Evolutionary conservation across 2,888 invertebrate species (phyloP), one percentile per base, ranked within the genome.

Genomic region (Monoplex corrugatus): DNA sequence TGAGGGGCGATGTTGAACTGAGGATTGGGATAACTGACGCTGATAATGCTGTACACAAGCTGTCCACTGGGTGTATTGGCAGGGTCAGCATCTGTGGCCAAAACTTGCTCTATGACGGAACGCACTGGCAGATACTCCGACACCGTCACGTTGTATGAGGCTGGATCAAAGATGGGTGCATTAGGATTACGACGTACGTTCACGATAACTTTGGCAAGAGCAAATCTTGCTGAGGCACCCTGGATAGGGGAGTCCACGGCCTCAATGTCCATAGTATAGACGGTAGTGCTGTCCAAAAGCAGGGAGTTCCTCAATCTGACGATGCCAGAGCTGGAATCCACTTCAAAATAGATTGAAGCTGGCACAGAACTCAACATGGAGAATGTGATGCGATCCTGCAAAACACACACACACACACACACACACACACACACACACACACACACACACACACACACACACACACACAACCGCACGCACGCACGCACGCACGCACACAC

Each of bases 161-260:
- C 87, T 28, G 63, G 86, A 0, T 89, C 86, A 89, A 95, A 95
- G 23, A 89, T 87, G 1, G 95, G 95, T 10, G 92, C 91, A 88
- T 94, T 93, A 44, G 94, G 94, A 88, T 95, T 95, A 38, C 95
- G 92, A 8, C 90, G 86, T 2, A 95, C 94, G 43, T 90, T 92
- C 32, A 95, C 92, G 10, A 91, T 91, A 1, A 95, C 94, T 16
- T 87, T 75, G 19, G 93, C 93, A 3, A 92, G 91, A 57, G 91
- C 93, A 50, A 68, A 91, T 82, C 93, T 90, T 0, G 91, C 50
- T 0, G 93, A 92, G 32, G 92, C 91, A 1, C 90, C 89, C 87
- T 90, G 87, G 2, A 89, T 88, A 0, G 94, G 94, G 10, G 78
- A 50, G 89, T 95, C 95, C 83, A 89, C 92, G 8, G 95, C 95